Evolutionary conservation across 2,797 vertebrate species (phyloP).

Genomic region (Sebastes taczanowskii): DNA sequence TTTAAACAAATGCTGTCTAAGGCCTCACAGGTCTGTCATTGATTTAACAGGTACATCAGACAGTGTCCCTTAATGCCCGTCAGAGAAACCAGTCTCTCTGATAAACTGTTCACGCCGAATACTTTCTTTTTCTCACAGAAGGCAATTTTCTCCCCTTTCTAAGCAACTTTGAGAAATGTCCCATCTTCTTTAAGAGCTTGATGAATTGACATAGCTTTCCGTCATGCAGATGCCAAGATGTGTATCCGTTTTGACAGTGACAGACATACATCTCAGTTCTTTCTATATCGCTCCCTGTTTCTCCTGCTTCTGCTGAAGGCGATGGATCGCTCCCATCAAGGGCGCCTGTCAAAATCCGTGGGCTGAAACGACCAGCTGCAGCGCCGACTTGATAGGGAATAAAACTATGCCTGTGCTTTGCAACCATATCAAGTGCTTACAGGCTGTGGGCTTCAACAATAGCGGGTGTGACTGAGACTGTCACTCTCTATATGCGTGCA

Average conservation of each 20-base stretch:
- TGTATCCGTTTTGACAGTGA: conserved; percentile 69
- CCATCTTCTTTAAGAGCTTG: conserved; percentile 39
- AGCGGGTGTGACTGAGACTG: conserved; percentile 45
- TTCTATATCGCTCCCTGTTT: conserved; percentile 42
- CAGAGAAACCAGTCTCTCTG: conserved; percentile 27
- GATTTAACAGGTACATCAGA: conserved; percentile 54
- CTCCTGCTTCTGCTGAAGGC: conserved; percentile 53
- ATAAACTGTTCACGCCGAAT: conserved; percentile 43
- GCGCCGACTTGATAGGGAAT: conserved; percentile 24
- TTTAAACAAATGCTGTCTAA: conserved; percentile 53
- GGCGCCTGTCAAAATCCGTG: conserved; percentile 67
- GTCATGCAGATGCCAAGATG: conserved; percentile 58
- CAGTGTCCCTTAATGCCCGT: conserved; percentile 27
- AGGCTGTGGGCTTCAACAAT: conserved; percentile 48
- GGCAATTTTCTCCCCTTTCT: conserved; percentile 45
- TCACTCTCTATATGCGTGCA: conserved; percentile 15
- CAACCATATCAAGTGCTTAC: conserved; percentile 39
- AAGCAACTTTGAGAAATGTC: conserved; percentile 48
- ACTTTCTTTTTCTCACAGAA: conserved; percentile 25
- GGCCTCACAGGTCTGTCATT: conserved; percentile 37
- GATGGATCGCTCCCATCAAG: conserved; percentile 63
- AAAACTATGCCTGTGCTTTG: conserved; percentile 44
- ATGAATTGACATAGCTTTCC: conserved; percentile 65
- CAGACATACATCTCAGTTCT: conserved; percentile 60
- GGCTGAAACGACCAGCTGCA: conserved; percentile 63